Evolutionary conservation across 2,113 vertebrate species (phyloP).

Genomic region (Burhinus oedicnemus): DNA sequence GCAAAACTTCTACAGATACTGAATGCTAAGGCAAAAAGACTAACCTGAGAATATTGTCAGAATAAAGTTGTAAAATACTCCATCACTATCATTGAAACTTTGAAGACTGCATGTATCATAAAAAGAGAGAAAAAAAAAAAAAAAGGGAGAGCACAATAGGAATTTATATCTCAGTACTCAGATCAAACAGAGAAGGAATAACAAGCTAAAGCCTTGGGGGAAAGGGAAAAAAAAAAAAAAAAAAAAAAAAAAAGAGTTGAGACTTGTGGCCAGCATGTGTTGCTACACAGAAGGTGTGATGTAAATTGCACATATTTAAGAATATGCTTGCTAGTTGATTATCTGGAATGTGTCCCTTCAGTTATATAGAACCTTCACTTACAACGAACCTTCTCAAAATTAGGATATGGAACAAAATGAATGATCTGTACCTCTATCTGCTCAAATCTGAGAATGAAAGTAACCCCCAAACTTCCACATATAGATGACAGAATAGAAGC

Average conservation of each 20-base stretch:
- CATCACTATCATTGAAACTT: background rate
- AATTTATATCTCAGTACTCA: background rate
- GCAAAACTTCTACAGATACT: background rate
- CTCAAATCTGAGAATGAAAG: background rate
- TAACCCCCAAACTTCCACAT: background rate
- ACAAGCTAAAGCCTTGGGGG: background rate
- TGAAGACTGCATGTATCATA: background rate
- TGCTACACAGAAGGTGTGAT: background rate
- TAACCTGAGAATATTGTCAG: background rate
- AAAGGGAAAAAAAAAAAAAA: background rate
- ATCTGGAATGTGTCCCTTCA: background rate
- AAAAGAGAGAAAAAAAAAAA: background rate
- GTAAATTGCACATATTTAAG: background rate
- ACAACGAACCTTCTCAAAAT: background rate
- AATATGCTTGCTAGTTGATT: background rate
- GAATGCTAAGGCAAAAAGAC: background rate
- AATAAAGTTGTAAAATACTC: background rate
- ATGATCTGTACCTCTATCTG: background rate
- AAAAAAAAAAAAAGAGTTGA: background rate
- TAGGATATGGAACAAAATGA: background rate
- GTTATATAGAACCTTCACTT: background rate
- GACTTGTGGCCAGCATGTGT: background rate
- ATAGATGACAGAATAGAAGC: background rate
- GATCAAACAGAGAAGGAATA: background rate
- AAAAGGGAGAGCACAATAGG: background rate